Evolutionary conservation across 2,113 vertebrate genomes (phyloP), one percentile per base, ranked within the genome.

Genomic region (Triplophysa dalaica): DNA sequence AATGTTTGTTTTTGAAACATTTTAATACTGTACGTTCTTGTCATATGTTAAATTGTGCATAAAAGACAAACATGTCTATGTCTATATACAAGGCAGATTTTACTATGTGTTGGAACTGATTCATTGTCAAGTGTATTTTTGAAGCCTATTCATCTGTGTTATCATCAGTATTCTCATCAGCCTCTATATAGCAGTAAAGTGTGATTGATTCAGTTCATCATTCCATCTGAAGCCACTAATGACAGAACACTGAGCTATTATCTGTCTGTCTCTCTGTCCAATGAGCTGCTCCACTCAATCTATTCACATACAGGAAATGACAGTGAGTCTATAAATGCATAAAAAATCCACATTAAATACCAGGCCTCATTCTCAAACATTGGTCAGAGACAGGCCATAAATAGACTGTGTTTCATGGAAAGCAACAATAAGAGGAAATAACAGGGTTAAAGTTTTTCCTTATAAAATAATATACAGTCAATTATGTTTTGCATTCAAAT

Each of bases 261-360:
- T 66, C 33, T 2, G 19, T 24, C 6, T 68, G 2, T 69, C 21
- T 69, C 21, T 54, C 48, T 54, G 48, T 17, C 24, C 11, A 16
- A 54, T 19, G 16, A 33, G 22, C 3, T 17, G 21, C 50, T 24
- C 1, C 8, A 50, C 41, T 52, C 43, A 29, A 10, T 33, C 26
- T 56, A 26, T 38, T 66, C 64, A 66, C 17, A 29, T 70, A 54
- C 16, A 70, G 69, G 29, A 56, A 70, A 70, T 56, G 50, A 33
- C 50, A 56, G 50, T 56, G 69, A 70, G 52, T 33, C 52, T 11
- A 66, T 66, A 43, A 52, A 70, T 54, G 50, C 11, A 54, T 56
- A 56, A 70, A 26, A 13, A 54, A 54, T n/a, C 33, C 17, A 54
- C 48, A 70, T 56, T 52, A 70, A 54, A 70, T 54, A 19, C 14